Base-by-base conservation (phyloP, 1,140 invertebrate genomes). In the Propsilocerus akamusi region DNA sequence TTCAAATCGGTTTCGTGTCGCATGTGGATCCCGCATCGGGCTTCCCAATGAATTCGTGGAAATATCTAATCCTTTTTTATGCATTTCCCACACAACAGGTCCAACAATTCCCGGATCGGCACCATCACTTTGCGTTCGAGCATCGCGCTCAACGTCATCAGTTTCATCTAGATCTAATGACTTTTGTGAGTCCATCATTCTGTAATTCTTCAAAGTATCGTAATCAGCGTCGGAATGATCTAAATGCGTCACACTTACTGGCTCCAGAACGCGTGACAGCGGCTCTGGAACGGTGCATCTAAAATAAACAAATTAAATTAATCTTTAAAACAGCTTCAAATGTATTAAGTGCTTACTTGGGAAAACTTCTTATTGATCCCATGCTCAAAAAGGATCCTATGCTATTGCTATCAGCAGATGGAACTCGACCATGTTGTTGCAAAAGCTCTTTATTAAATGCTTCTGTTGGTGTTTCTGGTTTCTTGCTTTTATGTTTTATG, bases 51-150 rank as follows among this genome's bases (percentile, higher is more conserved):
- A 25, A 25, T 47, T 47, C 25, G 46, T 47, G 4, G 25, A 47
- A 17, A 47, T 24, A 25, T 26, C 53, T 55, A 68, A 57, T 57
- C 64, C 59, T 56, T 75, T 66, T 53, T 71, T 71, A 58, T 82
- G 80, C 46, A 82, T 60, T 61, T 85, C 77, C 83, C 83, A 88
- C 3, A 86, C 83, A 37, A 85, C 66, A 0, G 85, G 85, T 0
- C 83, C 83, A 23, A 87, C 71, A n/a, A 86, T 78, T n/a, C 84
- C 85, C 1, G 84, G 83, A 69, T 88, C 84, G 55, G 63, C 59
- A 55, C 63, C 61, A 51, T 65, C 62, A 57, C 63, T 64, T 50
- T 65, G 62, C 25, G 34, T 41, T 4, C 32, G 28, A 51, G 25
- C 46, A 4, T 47, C 46, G 3, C 12, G 46, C 22, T 47, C 23